Evolutionary conservation across 2,113 vertebrate species (phyloP).

Genomic region (Amphiprion ocellaris): DNA sequence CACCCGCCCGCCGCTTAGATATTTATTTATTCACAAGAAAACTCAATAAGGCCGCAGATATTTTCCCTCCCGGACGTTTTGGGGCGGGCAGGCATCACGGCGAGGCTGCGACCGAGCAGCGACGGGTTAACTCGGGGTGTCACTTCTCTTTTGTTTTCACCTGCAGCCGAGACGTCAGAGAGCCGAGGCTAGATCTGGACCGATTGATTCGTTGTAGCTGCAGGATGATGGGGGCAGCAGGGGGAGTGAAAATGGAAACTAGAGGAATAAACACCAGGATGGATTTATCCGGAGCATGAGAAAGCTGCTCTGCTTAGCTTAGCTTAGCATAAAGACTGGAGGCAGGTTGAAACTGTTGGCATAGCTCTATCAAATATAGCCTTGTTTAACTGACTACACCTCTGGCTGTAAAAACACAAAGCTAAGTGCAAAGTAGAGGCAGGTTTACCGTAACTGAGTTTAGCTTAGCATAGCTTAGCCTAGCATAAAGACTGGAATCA

Average conservation of each 20-base stretch:
- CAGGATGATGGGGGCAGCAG: constrained; percentile 25
- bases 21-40: constrained; percentile 85
- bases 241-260: constrained; percentile 6
- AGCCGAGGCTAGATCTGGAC: neutral
- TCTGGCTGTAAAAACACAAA: too few relatives aligned
- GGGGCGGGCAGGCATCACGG: constrained; percentile 41
- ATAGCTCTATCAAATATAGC: neutral
- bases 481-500: too few relatives aligned
- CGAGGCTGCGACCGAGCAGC: constrained; percentile 44
- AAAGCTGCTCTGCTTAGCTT: neutral
- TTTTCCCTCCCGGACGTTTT: constrained; percentile 25
- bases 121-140: constrained; percentile 64
- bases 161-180: constrained; percentile 18
- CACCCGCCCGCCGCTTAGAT: constrained; percentile 54
- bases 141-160: constrained; percentile 72
- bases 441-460: too few relatives aligned
- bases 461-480: too few relatives aligned
- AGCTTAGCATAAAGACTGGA: constrained; percentile 15
- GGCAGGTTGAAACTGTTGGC: neutral
- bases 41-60: constrained; percentile 74
- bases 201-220: constrained; percentile 57
- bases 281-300: constrained; percentile 11
- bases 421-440: too few relatives aligned
- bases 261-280: neutral
- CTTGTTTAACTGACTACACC: too few relatives aligned